A percentile compares a stretch with the other conserved stretches of the same genome.
Evolutionary conservation across 2,797 vertebrate genomes (phyloP).

Genomic region (Fundulus diaphanus): DNA sequence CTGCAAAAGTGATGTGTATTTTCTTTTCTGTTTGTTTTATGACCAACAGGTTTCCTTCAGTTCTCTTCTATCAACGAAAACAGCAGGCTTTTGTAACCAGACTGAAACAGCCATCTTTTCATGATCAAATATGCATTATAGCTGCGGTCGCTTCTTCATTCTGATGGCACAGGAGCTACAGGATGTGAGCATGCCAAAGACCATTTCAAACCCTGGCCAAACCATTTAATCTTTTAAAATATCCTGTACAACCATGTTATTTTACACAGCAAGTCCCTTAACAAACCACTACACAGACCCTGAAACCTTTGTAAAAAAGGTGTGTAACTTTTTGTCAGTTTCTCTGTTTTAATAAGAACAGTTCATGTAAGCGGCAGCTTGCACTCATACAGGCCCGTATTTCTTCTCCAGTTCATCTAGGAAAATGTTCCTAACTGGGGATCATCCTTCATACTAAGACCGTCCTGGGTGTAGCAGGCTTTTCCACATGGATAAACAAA

Average conservation of each 20-base stretch:
- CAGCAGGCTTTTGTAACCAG: conserved; percentile 44
- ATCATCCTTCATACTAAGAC: conserved; percentile 42
- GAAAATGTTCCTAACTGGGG: conserved; percentile 64
- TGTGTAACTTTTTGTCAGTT: conserved; percentile 35
- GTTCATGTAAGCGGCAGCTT: conserved; percentile 16
- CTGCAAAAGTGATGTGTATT: conserved; percentile 68
- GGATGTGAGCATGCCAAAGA: conserved; percentile 63
- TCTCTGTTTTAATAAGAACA: conserved; percentile 41
- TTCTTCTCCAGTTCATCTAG: conserved; percentile 79
- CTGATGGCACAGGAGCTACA: conserved; percentile 56
- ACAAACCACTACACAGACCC: conserved; percentile 41
- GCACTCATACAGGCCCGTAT: conserved; percentile 40
- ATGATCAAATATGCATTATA: conserved; percentile 62
- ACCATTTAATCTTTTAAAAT: conserved; percentile 68
- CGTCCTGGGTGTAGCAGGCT: conserved; percentile 43
- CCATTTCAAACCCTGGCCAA: conserved; percentile 68
- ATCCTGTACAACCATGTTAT: conserved; percentile 64
- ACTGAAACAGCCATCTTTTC: conserved; percentile 49
- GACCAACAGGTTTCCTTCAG: conserved; percentile 61
- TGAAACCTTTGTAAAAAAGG: conserved; percentile 49
- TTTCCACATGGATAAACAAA: conserved; percentile 28
- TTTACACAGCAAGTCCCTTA: conserved; percentile 45
- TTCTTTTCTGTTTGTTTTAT: conserved; percentile 38
- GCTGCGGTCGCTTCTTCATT: conserved; percentile 59
- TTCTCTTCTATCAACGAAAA: conserved; percentile 57